Base-by-base conservation (phyloP, 2,888 invertebrate genomes). In the Chromoteleia sp. region DNA sequence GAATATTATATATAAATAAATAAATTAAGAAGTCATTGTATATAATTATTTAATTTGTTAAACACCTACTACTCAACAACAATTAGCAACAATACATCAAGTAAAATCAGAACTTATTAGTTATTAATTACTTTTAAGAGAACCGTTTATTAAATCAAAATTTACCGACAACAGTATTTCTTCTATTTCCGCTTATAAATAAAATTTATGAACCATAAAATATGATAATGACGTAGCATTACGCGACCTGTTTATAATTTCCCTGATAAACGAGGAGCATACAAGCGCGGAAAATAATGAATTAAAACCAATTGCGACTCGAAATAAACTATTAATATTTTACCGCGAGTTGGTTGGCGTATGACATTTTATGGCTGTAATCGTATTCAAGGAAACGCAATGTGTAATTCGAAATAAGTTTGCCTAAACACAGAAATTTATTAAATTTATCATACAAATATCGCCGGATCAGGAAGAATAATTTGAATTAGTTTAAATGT, bases 231-330 rank as follows among this genome's bases (percentile, higher is more conserved):
- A 59, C 41, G 29, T 29, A 10, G 25, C 43, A 43, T 59, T 59
- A 59, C 41, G 41, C 59, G 41, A 29, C n/a, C 59, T 59, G 59
- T 41, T 59, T 59, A 59, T 58, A 36, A 50, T 50, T 63, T 50
- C 6, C 19, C 30, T 48, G 63, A 50, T 63, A 50, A 63, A 50
- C 30, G 50, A 17, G 21, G 10, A 15, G 19, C 15, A 19, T 14
- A 6, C 29, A 30, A n/a, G 15, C 41, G 33, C 36, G 56, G 0
- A 12, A 19, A 56, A 21, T 56, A 39, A 39, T 39, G 39, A 56
- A 56, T 56, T 56, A 56, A 39, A 21, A 56, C 39, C 39, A 56
- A 39, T 39, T 58, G 15, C 41, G 41, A 41, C 15, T 14, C 41
- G 6, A 4, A 41, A 41, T 41, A 41, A 41, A 41, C 15, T 41